phyloP scores from a whole-genome alignment of 2,888 invertebrate species.

The Chalcosyrphus nemorum region DNA sequence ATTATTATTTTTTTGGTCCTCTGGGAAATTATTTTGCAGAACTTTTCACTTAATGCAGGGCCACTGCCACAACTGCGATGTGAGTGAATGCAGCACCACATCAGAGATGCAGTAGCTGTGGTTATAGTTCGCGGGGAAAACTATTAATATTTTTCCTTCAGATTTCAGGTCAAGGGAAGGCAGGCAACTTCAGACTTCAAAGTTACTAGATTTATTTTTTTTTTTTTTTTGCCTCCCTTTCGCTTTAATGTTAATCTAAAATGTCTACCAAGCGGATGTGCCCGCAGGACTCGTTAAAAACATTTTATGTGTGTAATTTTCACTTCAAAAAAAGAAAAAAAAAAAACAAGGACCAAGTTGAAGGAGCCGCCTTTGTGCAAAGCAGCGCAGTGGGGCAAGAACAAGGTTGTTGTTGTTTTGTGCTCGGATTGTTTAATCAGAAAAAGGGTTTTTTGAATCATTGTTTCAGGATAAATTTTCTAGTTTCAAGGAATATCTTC shows the following conservation, averaged over 20 bases:
- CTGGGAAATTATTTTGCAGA: constrained; percentile 47
- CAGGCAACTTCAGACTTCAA: constrained; percentile 9
- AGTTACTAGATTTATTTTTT: no score
- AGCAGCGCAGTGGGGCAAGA: no score
- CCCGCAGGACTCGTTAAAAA: constrained; percentile 45
- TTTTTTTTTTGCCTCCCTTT: neutral
- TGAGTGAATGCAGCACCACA: neutral
- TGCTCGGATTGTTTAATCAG: neutral
- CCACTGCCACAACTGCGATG: neutral
- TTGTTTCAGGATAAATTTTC: neutral
- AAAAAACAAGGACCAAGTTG: no score
- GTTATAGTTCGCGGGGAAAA: neutral
- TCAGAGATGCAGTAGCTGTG: neutral
- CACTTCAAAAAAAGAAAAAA: no score
- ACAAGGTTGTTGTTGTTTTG: neutral
- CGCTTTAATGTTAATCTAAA: constrained; percentile 33
- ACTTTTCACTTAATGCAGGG: constrained; percentile 44
- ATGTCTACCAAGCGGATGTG: constrained; percentile 11
- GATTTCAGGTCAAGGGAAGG: constrained; percentile 26
- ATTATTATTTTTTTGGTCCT: constrained; percentile 30
- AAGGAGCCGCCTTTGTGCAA: no score
- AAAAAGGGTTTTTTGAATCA: constrained; percentile 4
- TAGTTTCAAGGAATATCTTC: constrained; percentile 19
- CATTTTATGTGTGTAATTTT: constrained; percentile 31
- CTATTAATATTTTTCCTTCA: constrained; percentile 8